Percentiles rank a stretch among this genome's conserved stretches.
These are phyloP conservation scores for Xerus inauris DNA, from an alignment of 2,113 vertebrate species.

Conservation along the genomic window DNA sequence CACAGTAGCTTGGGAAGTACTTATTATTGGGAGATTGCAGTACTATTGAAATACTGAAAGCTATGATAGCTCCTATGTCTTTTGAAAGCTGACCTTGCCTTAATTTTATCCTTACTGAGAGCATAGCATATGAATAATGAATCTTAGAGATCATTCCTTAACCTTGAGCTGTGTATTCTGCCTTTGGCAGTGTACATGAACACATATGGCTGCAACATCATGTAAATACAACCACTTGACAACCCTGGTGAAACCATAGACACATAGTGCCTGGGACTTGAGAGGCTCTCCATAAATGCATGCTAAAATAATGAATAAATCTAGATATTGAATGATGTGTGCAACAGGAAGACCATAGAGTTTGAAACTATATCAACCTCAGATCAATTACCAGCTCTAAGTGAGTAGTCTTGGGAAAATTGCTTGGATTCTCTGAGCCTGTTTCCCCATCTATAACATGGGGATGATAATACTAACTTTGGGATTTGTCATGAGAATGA, in stretches of 20 bases:
- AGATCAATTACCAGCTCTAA: not conserved
- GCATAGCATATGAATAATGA: not conserved
- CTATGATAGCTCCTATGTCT: not conserved
- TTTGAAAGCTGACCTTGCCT: constrained; percentile 11
- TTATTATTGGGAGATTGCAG: not conserved
- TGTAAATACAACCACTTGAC: not conserved
- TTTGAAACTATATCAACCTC: not conserved
- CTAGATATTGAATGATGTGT: not conserved
- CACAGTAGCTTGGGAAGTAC: not conserved
- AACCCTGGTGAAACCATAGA: constrained; percentile 2
- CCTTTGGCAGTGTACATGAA: not conserved
- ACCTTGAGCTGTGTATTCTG: not conserved
- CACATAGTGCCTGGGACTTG: not conserved
- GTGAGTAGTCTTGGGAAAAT: not conserved
- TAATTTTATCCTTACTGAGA: not conserved
- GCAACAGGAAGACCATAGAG: not conserved
- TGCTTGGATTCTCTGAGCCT: not conserved
- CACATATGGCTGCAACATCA: not conserved
- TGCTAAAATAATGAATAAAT: not conserved
- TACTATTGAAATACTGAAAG: not conserved
- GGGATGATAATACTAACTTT: not conserved
- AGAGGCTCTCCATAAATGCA: constrained; percentile 9
- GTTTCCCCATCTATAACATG: not conserved
- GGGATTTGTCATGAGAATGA: not conserved
- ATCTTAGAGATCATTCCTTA: not conserved